Conservation (phyloP, 2,888 invertebrate species). For the Philaethria dido region DNA sequence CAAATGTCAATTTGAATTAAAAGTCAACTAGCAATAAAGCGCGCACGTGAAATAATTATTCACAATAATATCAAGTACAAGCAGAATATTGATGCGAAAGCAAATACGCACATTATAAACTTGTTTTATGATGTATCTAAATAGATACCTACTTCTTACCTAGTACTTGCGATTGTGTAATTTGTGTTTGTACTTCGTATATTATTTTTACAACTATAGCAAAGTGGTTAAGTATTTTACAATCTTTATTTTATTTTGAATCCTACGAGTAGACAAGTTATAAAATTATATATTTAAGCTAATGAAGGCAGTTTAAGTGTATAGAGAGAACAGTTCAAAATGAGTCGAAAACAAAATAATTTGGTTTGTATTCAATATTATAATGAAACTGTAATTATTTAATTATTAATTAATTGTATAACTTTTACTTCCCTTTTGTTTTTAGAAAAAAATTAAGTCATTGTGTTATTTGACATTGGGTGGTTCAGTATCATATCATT, state of each 20-base stretch:
- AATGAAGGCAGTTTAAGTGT: neutral
- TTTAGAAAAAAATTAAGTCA: constrained; percentile 88
- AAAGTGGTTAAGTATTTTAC: neutral
- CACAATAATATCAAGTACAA: neutral
- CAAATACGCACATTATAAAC: neutral
- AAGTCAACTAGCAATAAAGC: neutral
- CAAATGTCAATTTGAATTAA: neutral
- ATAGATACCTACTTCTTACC: neutral
- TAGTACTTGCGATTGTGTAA: neutral
- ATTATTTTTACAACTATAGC: neutral
- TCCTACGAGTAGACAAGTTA: neutral
- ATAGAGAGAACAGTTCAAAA: constrained; percentile 21
- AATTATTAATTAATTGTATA: neutral
- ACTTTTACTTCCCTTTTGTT: constrained; percentile 41
- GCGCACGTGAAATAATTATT: neutral
- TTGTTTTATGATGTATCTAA: neutral
- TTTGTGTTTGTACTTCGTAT: neutral
- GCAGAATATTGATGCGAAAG: too few species aligned
- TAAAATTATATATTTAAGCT: neutral
- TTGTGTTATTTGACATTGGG: constrained; percentile 86
- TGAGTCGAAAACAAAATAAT: constrained; percentile 48
- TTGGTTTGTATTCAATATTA: constrained; percentile 42
- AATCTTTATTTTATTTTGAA: neutral
- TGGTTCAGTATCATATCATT: constrained; percentile 86
- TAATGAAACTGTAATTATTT: neutral